These are phyloP conservation scores for Erinaceus europaeus DNA, from an alignment of 2,113 vertebrate species.

Conservation along the genomic window DNA sequence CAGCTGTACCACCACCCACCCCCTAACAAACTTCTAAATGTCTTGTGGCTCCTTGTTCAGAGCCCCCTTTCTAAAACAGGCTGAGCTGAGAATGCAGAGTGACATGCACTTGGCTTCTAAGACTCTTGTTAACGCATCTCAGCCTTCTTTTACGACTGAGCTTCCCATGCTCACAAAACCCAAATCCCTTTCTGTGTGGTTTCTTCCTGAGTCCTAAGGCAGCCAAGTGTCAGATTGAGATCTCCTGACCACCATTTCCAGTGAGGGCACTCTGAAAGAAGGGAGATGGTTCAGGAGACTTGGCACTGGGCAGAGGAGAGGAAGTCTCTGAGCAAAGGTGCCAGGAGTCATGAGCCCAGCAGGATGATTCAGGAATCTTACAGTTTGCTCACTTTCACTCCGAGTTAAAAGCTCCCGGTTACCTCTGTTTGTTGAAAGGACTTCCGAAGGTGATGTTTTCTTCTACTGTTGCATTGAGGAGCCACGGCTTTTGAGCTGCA, in stretches of 20 bases:
- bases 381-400: no score
- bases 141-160: not conserved
- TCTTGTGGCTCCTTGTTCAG: not conserved
- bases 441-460: constrained; percentile 98
- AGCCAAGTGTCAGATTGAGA: no score
- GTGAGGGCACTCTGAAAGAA: not conserved
- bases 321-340: not conserved
- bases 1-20: no score
- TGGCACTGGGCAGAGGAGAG: not conserved
- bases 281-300: not conserved
- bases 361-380: not conserved
- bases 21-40: not conserved
- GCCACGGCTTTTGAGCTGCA: constrained; percentile 97
- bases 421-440: constrained; percentile 97
- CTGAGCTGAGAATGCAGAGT: not conserved
- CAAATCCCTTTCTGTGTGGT: not conserved
- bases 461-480: constrained; percentile 96
- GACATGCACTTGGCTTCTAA: not conserved
- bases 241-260: no score
- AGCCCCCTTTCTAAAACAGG: not conserved
- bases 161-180: no score
- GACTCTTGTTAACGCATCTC: not conserved
- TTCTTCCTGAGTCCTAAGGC: not conserved
- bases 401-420: no score
- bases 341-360: not conserved